Evolutionary conservation across 2,888 invertebrate species (phyloP).

Genomic region (Clanis bilineata): DNA sequence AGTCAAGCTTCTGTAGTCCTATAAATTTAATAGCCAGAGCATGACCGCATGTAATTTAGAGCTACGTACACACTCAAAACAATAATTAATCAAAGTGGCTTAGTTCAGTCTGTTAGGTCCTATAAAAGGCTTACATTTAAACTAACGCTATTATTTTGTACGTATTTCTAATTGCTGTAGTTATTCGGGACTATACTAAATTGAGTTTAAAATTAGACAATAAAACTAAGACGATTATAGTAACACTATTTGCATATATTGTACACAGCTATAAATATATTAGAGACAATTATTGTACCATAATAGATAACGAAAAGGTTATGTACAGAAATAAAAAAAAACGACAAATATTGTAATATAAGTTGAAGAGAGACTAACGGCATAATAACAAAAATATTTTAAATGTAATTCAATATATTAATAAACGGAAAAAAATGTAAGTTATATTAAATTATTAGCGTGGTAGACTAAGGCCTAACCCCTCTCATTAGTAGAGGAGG

Average conservation of each 20-base stretch:
- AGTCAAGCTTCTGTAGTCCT: constrained; percentile 31
- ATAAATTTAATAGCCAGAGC: constrained; percentile 33
- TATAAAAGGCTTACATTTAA: neutral
- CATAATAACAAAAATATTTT: no score
- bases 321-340: no score
- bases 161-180: neutral
- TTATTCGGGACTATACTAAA: neutral
- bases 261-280: neutral
- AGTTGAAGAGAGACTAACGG: no score
- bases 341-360: no score
- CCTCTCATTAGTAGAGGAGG: no score
- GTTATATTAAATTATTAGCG: no score
- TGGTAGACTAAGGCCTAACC: no score
- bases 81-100: constrained; percentile 2
- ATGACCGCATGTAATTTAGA: constrained; percentile 34
- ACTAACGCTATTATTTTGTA: neutral
- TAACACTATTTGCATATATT: neutral
- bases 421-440: no score
- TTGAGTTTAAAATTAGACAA: neutral
- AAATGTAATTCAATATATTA: no score
- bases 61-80: constrained; percentile 21
- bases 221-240: neutral
- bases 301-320: no score
- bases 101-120: neutral
- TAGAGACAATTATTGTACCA: no score